Conservation (phyloP, 2,888 invertebrate genomes). For the Ophion costatus region DNA sequence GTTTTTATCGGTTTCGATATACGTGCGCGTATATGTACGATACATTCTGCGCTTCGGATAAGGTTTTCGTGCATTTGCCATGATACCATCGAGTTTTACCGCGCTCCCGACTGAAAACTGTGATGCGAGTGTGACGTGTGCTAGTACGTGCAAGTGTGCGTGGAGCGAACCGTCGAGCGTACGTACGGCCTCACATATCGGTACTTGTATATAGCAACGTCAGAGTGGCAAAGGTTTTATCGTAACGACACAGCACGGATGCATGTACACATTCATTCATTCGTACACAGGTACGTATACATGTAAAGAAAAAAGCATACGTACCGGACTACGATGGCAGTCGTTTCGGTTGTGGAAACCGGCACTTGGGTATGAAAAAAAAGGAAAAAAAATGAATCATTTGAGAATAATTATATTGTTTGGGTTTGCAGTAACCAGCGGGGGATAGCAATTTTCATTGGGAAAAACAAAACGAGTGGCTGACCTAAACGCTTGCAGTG, state of each 20-base stretch:
- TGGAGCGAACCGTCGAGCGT: conserved; percentile 33
- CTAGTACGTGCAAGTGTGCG: background rate
- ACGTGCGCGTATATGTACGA: conserved; percentile 10
- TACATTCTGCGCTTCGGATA: conserved; percentile 50
- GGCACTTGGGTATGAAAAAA: no score
- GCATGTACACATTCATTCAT: background rate
- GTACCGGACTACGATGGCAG: background rate
- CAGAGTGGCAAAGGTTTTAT: conserved; percentile 54
- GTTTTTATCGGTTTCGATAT: conserved; percentile 42
- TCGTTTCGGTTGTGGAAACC: no score
- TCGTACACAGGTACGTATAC: background rate
- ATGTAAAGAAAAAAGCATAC: background rate
- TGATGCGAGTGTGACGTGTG: conserved; percentile 24
- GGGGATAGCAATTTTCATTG: no score
- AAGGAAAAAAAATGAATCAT: no score
- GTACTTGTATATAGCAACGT: conserved; percentile 23
- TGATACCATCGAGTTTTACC: conserved; percentile 48
- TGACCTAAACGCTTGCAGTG: no score
- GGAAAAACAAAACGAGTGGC: no score
- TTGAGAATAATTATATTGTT: no score
- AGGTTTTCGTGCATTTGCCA: conserved; percentile 43
- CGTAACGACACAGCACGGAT: conserved; percentile 45
- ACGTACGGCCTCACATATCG: conserved; percentile 19
- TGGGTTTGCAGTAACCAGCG: no score
- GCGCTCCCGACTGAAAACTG: conserved; percentile 1